Conservation (phyloP, 2,888 invertebrate genomes). For the Adelphocoris suturalis region DNA sequence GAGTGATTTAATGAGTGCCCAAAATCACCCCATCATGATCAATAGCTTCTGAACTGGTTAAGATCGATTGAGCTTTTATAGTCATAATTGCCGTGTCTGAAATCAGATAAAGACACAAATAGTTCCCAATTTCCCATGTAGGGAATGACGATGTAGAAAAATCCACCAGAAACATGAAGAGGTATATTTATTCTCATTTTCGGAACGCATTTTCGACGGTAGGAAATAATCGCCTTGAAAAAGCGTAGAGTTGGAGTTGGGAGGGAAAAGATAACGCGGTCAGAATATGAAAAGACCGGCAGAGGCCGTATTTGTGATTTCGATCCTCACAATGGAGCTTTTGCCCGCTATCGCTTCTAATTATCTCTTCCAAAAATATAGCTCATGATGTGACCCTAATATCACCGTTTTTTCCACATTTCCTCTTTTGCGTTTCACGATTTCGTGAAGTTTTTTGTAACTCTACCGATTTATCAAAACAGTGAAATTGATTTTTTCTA, state of each 20-base stretch:
- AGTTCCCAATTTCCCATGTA: no score
- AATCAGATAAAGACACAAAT: no score
- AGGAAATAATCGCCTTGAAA: neutral
- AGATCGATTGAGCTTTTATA: no score
- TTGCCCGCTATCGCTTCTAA: neutral
- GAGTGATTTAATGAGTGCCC: no score
- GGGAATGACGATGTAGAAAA: neutral
- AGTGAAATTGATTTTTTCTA: no score
- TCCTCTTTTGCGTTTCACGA: no score
- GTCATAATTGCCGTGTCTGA: no score
- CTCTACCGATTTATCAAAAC: no score
- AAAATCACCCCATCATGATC: no score
- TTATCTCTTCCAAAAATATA: constrained; percentile 9
- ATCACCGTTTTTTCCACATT: neutral
- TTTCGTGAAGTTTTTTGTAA: no score
- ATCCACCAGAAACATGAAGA: neutral
- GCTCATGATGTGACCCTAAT: constrained; percentile 15
- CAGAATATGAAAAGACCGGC: neutral
- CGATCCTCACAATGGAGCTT: neutral
- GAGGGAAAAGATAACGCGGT: neutral
- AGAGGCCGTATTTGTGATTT: neutral
- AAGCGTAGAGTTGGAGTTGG: neutral
- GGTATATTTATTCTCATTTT: neutral
- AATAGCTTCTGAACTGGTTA: no score
- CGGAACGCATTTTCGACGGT: neutral